These are phyloP conservation scores for Strigamia crassipes DNA, from an alignment of 2,888 invertebrate genomes.

Conservation along the genomic window DNA sequence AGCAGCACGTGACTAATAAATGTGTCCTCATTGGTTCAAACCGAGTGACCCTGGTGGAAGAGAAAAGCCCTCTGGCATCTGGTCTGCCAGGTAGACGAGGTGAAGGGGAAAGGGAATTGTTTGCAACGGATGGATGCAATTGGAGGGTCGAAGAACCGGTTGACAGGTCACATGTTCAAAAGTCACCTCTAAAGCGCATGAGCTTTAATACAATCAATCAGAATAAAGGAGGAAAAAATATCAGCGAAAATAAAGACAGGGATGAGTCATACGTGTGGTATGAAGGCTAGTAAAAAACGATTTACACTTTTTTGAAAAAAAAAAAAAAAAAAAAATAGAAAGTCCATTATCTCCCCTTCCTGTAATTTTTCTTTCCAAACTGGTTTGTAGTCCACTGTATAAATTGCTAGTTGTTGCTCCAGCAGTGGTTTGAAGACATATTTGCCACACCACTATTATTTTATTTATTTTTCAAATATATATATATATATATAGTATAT, in stretches of 20 bases:
- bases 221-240: background rate
- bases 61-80: slow-evolving; percentile 18
- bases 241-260: background rate
- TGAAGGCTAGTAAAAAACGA: background rate
- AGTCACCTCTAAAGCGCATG: background rate
- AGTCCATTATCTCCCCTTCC: slow-evolving; percentile 26
- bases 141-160: slow-evolving; percentile 7
- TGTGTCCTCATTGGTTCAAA: background rate
- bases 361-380: slow-evolving; percentile 27
- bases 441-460: background rate
- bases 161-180: slow-evolving; percentile 18
- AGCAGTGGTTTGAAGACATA: background rate
- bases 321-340: too few species aligned
- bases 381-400: background rate
- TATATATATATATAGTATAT: background rate
- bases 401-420: background rate
- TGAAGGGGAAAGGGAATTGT: slow-evolving; percentile 5
- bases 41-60: background rate
- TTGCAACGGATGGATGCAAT: background rate
- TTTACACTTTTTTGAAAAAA: background rate
- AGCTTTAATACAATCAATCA: slow-evolving; percentile 22
- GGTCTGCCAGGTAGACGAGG: slow-evolving; percentile 5
- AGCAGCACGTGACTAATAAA: background rate
- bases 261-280: background rate
- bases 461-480: background rate